These are phyloP conservation scores for Drosophila pullipes DNA, from an alignment of 2,888 invertebrate species.

Conservation along the genomic window DNA sequence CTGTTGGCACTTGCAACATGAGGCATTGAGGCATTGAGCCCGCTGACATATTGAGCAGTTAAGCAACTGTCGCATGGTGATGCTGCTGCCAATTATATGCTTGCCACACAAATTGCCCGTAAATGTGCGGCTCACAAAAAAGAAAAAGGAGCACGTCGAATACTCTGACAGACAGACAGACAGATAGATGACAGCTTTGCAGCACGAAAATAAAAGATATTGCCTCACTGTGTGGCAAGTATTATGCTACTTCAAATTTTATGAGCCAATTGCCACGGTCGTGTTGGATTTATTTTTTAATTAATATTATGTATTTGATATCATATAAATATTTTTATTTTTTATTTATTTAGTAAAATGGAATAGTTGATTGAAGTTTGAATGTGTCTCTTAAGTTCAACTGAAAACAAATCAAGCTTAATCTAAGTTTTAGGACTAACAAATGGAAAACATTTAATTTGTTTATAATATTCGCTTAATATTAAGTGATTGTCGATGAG, in stretches of 20 bases:
- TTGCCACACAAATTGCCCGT: conserved; percentile 37
- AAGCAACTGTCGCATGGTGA: conserved; percentile 44
- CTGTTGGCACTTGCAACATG: conserved; percentile 53
- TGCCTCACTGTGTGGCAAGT: background rate
- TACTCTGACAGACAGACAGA: background rate
- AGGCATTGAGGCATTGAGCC: conserved; percentile 38
- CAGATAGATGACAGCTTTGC: background rate
- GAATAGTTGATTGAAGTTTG: background rate
- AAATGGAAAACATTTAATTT: background rate
- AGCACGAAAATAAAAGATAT: background rate
- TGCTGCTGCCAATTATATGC: conserved; percentile 67
- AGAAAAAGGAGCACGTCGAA: background rate
- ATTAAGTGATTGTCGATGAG: background rate
- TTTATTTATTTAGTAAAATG: background rate
- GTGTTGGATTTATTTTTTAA: background rate
- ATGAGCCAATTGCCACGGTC: background rate
- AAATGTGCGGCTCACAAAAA: conserved; percentile 13
- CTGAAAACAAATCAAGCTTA: background rate
- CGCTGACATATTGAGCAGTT: conserved; percentile 52
- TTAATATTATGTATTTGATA: background rate
- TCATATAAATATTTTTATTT: background rate
- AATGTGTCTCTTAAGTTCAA: background rate
- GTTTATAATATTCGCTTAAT: background rate
- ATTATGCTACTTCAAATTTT: background rate
- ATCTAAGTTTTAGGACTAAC: background rate